Percentiles rank a stretch among this genome's conserved stretches.
phyloP scores from a whole-genome alignment of 2,888 invertebrate species.

The Monochamus alternatus region DNA sequence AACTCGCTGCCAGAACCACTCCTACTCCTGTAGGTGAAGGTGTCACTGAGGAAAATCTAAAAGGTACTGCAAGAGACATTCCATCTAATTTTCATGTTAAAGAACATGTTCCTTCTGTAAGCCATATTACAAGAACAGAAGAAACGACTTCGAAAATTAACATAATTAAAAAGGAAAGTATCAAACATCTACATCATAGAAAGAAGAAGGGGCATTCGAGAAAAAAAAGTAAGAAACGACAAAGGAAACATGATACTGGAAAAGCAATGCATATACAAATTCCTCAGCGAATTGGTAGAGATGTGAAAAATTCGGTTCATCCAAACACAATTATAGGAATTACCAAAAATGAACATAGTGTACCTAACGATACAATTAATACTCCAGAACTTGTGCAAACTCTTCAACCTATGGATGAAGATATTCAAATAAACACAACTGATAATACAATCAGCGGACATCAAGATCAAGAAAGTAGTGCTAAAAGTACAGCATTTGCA shows the following conservation, averaged over 20 bases:
- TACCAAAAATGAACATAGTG: too few species aligned
- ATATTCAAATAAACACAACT: too few species aligned
- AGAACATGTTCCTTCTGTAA: not conserved
- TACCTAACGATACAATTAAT: too few species aligned
- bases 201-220: not conserved
- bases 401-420: too few species aligned
- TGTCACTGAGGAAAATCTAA: not conserved
- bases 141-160: slow-evolving; percentile 8
- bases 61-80: not conserved
- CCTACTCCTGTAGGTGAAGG: not conserved
- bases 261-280: too few species aligned
- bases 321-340: too few species aligned
- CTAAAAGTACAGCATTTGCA: too few species aligned
- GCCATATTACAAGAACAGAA: not conserved
- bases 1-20: slow-evolving; percentile 1
- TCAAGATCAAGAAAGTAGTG: too few species aligned
- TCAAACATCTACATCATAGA: not conserved
- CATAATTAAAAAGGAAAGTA: slow-evolving; percentile 7
- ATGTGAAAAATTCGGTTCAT: too few species aligned
- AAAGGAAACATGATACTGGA: not conserved
- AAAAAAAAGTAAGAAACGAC: not conserved
- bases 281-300: too few species aligned
- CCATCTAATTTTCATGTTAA: not conserved
- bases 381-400: too few species aligned
- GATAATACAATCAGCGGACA: too few species aligned